Conservation (phyloP, 1,140 invertebrate genomes). For the Steinernema khuongi region DNA sequence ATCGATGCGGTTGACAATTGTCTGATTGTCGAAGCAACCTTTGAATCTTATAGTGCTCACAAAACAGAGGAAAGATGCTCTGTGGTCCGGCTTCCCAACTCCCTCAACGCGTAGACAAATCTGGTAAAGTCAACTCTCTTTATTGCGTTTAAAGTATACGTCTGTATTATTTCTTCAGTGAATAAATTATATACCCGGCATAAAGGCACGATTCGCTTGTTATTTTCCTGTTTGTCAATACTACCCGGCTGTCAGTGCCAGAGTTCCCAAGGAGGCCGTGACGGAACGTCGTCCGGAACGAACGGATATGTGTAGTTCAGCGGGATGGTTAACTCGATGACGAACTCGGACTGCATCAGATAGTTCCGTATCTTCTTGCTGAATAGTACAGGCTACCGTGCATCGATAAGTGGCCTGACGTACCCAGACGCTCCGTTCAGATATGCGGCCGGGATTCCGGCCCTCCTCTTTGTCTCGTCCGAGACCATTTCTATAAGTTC, state of each 20-base stretch:
- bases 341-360: conserved; percentile 40
- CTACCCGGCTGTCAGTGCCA: conserved; percentile 37
- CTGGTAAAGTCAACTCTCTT: too few relatives aligned
- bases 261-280: conserved; percentile 55
- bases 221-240: background rate
- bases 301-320: conserved; percentile 45
- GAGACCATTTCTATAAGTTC: conserved; percentile 52
- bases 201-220: background rate
- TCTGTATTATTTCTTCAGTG: too few relatives aligned
- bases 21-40: too few relatives aligned
- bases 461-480: conserved; percentile 41
- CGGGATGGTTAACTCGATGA: conserved; percentile 43
- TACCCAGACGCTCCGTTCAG: conserved; percentile 48
- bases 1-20: too few relatives aligned
- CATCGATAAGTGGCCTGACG: too few relatives aligned
- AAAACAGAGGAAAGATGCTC: too few relatives aligned
- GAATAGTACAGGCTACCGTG: too few relatives aligned
- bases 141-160: too few relatives aligned
- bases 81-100: too few relatives aligned
- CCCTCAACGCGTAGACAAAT: too few relatives aligned
- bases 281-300: conserved; percentile 36
- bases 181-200: background rate
- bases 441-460: conserved; percentile 44
- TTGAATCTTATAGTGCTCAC: too few relatives aligned
- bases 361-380: conserved; percentile 44